Evolutionary conservation across 2,113 vertebrate genomes (phyloP), one percentile per base, ranked within the genome.

Genomic region (Centropristis striata): DNA sequence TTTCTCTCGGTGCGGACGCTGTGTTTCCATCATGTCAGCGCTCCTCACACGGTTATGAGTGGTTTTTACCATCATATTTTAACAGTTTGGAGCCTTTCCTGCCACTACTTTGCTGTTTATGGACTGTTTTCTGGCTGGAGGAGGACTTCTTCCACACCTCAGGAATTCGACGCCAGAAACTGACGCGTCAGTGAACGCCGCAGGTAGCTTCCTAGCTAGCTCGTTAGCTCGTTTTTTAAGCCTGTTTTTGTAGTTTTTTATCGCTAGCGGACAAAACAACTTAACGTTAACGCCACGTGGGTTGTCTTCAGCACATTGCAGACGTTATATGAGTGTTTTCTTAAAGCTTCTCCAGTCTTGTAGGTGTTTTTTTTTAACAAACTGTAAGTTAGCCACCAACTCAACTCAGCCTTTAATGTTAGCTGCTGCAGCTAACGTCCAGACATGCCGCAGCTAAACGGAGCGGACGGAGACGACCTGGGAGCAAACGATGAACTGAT

Each of bases 401-500:
- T 32, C 32, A 32, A 85, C 37, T 49, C 50, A 16, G 13, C 27
- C 50, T 13, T 39, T 61, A 8, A 46, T 50, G 69, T 73, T 86
- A 90, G 86, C 87, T 2, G 44, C 1, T 21, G 67, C 69, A 18
- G 89, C 83, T 89, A 90, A 64, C 82, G 67, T 32, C n/a, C 87
- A 14, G 83, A 88, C 79, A 96, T 96, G 96, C 95, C 96, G 79
- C 95, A 96, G 89, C 78, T 96, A 50, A 93, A 88, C 80, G 90
- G 93, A 10, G 91, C 80, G 53, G 96, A 94, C 68, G 95, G 96
- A 15, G 97, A 97, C 86, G 97, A 97, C 68, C 80, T 98, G 92
- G 97, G 97, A 32, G 97, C 97, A 4, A 97, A 91, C 73, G 97
- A 98, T 80, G 97, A 98, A 86, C 94, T 98, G 82, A 97, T 98